These are phyloP conservation scores for Phania funesta DNA, from an alignment of 2,888 invertebrate species.

Conservation along the genomic window DNA sequence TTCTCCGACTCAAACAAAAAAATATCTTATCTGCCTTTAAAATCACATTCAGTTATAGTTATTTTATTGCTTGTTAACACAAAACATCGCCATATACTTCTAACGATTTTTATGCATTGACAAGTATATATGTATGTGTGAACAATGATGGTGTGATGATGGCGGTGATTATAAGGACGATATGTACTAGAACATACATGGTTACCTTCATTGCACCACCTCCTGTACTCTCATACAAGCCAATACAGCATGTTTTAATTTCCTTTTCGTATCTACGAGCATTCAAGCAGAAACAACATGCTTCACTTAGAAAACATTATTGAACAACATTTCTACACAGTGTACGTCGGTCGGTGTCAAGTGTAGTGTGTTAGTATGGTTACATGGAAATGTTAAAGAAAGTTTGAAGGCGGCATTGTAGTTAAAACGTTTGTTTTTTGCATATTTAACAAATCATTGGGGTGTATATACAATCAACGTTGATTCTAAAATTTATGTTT, in stretches of 20 bases:
- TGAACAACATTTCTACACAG: conserved; percentile 31
- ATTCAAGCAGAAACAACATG: conserved; percentile 59
- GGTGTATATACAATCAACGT: conserved; percentile 37
- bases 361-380: conserved; percentile 14
- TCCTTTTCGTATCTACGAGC: conserved; percentile 56
- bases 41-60: conserved; percentile 50
- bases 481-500: conserved; percentile 47
- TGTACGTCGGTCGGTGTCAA: conserved; percentile 16
- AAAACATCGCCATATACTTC: conserved; percentile 25
- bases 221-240: background rate
- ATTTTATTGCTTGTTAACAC: conserved; percentile 58
- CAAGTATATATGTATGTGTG: conserved; percentile 4
- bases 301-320: conserved; percentile 54
- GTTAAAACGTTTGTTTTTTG: conserved; percentile 30
- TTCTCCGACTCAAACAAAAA: conserved; percentile 30
- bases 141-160: conserved; percentile 7
- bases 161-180: conserved; percentile 2
- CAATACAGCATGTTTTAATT: conserved; percentile 57
- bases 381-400: conserved; percentile 30
- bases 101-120: conserved; percentile 1
- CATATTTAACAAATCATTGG: conserved; percentile 41
- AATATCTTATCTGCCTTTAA: conserved; percentile 51
- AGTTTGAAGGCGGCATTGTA: conserved; percentile 36
- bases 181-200: background rate
- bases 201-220: conserved; percentile 13